These are phyloP conservation scores for Alaudala cheleensis DNA, from an alignment of 2,113 vertebrate genomes.

Conservation along the genomic window DNA sequence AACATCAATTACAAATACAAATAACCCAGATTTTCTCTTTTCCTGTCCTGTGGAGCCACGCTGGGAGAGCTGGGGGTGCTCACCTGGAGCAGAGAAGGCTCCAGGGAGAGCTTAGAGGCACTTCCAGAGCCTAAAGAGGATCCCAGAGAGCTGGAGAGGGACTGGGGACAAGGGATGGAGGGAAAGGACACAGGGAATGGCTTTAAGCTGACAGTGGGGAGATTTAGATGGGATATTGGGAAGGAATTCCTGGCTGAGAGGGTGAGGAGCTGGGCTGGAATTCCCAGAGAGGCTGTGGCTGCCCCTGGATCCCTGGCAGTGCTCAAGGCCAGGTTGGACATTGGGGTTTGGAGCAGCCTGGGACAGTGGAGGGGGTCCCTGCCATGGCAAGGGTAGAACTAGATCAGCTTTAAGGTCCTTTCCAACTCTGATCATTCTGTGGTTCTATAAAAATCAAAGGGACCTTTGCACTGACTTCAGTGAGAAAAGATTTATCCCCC, in stretches of 20 bases:
- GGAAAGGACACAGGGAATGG: neutral
- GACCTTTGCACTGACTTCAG: neutral
- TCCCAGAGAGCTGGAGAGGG: neutral
- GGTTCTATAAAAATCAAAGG: neutral
- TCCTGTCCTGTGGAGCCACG: neutral
- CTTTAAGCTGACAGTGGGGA: neutral
- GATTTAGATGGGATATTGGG: neutral
- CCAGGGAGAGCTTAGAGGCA: neutral
- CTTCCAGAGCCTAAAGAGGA: accelerated
- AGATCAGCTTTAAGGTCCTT: neutral
- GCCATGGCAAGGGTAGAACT: neutral
- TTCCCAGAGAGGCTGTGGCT: neutral
- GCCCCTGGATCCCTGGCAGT: neutral
- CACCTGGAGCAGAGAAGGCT: neutral
- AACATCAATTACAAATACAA: neutral
- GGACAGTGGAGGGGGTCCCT: neutral
- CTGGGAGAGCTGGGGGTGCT: neutral
- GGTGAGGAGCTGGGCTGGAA: neutral
- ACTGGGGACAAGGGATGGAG: neutral
- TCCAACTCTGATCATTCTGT: neutral
- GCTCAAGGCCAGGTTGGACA: neutral
- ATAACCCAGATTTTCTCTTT: neutral
- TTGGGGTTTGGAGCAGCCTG: neutral
- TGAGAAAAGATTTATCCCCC: neutral
- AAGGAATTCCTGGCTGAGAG: neutral